phyloP scores from a whole-genome alignment of 2,888 invertebrate species.

The Dermolepida albohirtum region DNA sequence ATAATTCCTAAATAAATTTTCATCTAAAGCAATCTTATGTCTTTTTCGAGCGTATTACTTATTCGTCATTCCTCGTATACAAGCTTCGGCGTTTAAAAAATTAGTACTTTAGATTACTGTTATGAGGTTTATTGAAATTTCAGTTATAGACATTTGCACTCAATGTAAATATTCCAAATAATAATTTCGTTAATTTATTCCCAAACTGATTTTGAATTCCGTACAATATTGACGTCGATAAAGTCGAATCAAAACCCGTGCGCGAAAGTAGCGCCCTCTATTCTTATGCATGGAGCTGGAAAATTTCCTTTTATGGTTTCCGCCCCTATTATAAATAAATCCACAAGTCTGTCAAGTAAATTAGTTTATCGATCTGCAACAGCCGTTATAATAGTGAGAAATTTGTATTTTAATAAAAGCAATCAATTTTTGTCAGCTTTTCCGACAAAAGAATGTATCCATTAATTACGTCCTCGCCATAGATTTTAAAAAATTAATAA shows the following conservation, averaged over 20 bases:
- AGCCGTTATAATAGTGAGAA: conserved; percentile 26
- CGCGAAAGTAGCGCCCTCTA: conserved; percentile 45
- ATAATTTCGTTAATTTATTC: too few relatives aligned
- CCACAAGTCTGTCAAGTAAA: conserved; percentile 47
- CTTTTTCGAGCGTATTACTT: too few relatives aligned
- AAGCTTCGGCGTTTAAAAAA: too few relatives aligned
- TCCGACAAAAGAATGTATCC: conserved; percentile 24
- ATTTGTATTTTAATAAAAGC: conserved; percentile 42
- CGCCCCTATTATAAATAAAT: conserved; percentile 48
- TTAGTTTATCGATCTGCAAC: conserved; percentile 46
- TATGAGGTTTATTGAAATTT: too few relatives aligned
- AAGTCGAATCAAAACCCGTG: conserved; percentile 41
- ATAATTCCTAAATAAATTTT: too few relatives aligned
- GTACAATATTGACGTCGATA: conserved; percentile 22
- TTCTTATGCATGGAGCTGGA: conserved; percentile 48
- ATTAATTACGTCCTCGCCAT: conserved; percentile 32
- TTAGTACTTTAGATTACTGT: too few relatives aligned
- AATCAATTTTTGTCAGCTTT: conserved; percentile 29
- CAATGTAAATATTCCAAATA: too few relatives aligned
- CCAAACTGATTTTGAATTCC: not conserved
- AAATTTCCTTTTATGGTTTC: conserved; percentile 48
- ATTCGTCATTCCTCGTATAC: too few relatives aligned
- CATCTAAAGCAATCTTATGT: too few relatives aligned
- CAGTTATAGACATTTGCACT: too few relatives aligned
- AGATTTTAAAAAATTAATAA: conserved; percentile 25